phyloP scores from a whole-genome alignment of 2,113 vertebrate genomes.

The Montifringilla adamsi region DNA sequence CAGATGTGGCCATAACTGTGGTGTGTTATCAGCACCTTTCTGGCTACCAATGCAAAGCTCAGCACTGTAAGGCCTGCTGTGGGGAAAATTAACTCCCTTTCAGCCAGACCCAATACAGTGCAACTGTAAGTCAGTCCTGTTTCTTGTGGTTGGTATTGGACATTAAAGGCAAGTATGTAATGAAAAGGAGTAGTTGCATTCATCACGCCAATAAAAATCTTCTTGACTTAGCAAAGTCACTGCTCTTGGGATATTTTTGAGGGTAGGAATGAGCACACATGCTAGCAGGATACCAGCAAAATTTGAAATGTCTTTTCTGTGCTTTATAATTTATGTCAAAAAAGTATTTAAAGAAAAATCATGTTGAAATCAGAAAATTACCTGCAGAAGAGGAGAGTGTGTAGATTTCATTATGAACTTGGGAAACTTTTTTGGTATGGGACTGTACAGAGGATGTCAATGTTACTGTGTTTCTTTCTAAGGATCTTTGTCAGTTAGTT shows the following conservation, averaged over 20 bases:
- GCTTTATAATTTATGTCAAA: background rate
- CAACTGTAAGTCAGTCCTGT: background rate
- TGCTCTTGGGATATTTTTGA: background rate
- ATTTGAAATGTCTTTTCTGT: background rate
- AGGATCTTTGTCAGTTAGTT: conserved; percentile 97
- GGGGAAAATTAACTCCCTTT: background rate
- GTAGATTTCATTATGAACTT: background rate
- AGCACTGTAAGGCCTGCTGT: background rate
- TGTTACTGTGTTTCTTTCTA: conserved; percentile 25
- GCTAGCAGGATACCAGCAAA: background rate
- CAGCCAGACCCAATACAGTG: background rate
- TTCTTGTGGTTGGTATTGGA: background rate
- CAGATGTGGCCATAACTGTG: background rate
- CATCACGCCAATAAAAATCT: background rate
- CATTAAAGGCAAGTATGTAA: background rate
- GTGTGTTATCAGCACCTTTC: background rate
- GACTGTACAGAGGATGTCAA: background rate
- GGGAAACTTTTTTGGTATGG: background rate
- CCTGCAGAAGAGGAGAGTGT: background rate
- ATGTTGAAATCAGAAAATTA: background rate
- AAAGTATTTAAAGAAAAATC: background rate
- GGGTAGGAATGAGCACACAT: background rate
- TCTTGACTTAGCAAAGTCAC: background rate
- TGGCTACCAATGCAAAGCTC: background rate
- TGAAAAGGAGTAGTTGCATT: background rate